These are phyloP conservation scores for Toxotes chatareus DNA, from an alignment of 2,113 vertebrate species.

Conservation along the genomic window DNA sequence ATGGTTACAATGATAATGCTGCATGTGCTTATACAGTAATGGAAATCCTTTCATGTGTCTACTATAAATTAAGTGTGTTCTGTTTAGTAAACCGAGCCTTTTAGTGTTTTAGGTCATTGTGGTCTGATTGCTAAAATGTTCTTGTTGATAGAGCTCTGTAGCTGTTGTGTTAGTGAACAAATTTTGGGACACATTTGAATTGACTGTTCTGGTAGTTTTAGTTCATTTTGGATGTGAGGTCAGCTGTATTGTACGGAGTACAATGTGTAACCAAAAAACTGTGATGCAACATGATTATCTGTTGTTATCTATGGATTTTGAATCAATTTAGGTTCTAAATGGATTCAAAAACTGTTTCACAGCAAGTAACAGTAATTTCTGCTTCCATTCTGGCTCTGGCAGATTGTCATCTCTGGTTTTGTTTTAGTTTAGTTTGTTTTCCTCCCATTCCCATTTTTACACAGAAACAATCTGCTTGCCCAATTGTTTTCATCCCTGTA, in stretches of 20 bases:
- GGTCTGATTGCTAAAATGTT: not conserved
- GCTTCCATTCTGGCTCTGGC: slow-evolving; percentile 27
- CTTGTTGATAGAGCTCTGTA: not conserved
- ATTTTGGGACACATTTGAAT: slow-evolving; percentile 5
- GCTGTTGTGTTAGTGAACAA: slow-evolving; percentile 7
- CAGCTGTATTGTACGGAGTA: not conserved
- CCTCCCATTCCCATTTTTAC: slow-evolving; percentile 44
- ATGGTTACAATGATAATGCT: slow-evolving; percentile 40
- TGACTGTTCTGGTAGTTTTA: not conserved
- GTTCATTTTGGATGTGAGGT: slow-evolving; percentile 27
- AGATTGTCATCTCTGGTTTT: slow-evolving; percentile 55
- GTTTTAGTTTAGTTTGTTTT: slow-evolving; percentile 58
- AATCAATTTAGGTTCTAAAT: not conserved
- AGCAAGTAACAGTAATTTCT: slow-evolving; percentile 22
- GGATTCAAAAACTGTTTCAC: slow-evolving; percentile 17
- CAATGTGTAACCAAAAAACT: slow-evolving; percentile 7
- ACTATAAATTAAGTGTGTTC: not conserved
- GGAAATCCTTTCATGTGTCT: not conserved
- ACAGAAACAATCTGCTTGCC: slow-evolving; percentile 50
- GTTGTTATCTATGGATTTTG: too few species aligned
- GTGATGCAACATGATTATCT: slow-evolving; percentile 15
- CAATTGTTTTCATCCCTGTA: slow-evolving; percentile 57
- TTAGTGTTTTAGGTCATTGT: not conserved
- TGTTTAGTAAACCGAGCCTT: not conserved
- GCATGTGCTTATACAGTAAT: not conserved